Percentiles rank a stretch among this genome's conserved stretches.
Evolutionary conservation across 2,797 vertebrate genomes (phyloP).

Genomic region (Sorex maritimensis): DNA sequence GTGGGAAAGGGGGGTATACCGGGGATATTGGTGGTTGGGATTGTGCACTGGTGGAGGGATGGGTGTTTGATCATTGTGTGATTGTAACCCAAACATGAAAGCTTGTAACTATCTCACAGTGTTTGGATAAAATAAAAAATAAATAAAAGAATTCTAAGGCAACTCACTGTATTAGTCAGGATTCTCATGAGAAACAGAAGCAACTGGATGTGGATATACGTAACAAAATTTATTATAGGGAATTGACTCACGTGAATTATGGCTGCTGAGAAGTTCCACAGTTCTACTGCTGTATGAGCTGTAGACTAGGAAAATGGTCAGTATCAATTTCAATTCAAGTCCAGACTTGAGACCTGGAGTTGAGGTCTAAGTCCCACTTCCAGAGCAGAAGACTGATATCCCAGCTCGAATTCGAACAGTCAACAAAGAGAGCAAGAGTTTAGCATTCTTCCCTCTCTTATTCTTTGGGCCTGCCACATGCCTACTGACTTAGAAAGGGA

Average conservation of each 20-base stretch:
- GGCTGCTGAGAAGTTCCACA: neutral
- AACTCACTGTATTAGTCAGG: constrained; percentile 19
- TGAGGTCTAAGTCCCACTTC: neutral
- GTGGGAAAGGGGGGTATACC: no score
- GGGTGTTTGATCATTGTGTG: no score
- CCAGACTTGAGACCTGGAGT: neutral
- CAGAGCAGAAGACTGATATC: neutral
- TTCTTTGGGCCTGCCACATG: neutral
- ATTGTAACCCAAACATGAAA: no score
- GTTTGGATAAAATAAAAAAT: no score
- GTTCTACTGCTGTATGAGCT: neutral
- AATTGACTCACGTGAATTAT: neutral
- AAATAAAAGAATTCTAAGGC: constrained; percentile 33
- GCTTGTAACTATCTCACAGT: no score
- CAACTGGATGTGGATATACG: neutral
- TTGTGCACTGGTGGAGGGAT: no score
- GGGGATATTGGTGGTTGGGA: no score
- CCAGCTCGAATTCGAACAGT: neutral
- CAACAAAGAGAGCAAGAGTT: neutral
- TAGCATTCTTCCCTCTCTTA: neutral
- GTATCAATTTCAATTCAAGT: neutral
- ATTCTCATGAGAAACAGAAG: constrained; percentile 26
- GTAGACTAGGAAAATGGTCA: neutral
- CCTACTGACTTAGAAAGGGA: no score
- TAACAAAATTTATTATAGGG: constrained; percentile 10